Base-by-base conservation (phyloP, 1,140 invertebrate species). In the Mercenaria mercenaria region DNA sequence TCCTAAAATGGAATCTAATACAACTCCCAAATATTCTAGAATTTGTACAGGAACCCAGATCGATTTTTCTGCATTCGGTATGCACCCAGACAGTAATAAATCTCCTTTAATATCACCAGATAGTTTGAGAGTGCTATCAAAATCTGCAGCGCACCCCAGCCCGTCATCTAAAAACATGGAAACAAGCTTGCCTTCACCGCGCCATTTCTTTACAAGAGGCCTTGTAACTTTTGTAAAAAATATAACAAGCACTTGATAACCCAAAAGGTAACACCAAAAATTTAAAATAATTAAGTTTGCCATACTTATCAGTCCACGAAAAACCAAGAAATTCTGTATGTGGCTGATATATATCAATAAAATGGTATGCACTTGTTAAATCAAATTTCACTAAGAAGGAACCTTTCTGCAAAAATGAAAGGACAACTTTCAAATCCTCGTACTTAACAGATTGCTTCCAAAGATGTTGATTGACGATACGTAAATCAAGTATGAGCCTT, bases 151-250 rank as follows among this genome's bases (percentile, higher is more conserved):
- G 76, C 64, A 74, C 26, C 67, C 67, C n/a, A 86, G 83, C 6
- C 87, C 77, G 20, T 91, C 83, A 34, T 91, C 87, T 34, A 91
- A 41, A 80, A 82, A 88, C 56, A 80, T 67, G 11, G 88, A 32
- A 15, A 91, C 56, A 20, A 39, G 47, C 41, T 88, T 89, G 11
- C 81, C 86, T 76, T 91, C 86, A 18, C 72, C 29, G 43, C 86
- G 23, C 80, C 90, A 91, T 59, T 91, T 88, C 39, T 67, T 80
- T 4, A 88, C 43, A 2, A 91, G 47, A 47, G 86, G 81, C 23
- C 81, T 47, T n/a, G 64, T 72, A 13, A 88, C 29, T 67, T 88
- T 91, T 32, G 80, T 91, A n/a, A 52, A 91, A 91, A n/a, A 91
- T 52, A 61, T 81, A 88, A 67, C 41, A 67, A 52, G 86, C 85